phyloP scores from a whole-genome alignment of 2,797 vertebrate species.

The Discoglossus pictus region DNA sequence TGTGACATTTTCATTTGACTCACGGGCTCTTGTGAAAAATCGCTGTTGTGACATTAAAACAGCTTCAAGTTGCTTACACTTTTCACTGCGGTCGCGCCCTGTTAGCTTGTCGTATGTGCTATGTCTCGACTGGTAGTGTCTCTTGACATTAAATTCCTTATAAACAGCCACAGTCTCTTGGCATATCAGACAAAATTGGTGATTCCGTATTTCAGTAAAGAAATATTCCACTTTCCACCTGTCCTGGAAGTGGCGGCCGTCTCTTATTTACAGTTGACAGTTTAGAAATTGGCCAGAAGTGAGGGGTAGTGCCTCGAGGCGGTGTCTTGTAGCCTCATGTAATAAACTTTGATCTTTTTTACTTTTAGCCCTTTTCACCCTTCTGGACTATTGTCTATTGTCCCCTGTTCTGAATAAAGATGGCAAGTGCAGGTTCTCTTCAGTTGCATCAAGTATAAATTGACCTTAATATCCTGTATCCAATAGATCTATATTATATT shows the following conservation, averaged over 20 bases:
- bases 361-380: slow-evolving; percentile 7
- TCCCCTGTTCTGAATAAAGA: slow-evolving; percentile 5
- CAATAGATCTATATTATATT: too few relatives aligned
- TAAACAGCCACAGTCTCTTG: too few relatives aligned
- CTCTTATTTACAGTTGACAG: too few relatives aligned
- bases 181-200: background rate
- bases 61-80: slow-evolving; percentile 27
- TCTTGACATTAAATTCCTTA: too few relatives aligned
- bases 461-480: too few relatives aligned
- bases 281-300: too few relatives aligned
- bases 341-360: slow-evolving; percentile 12
- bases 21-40: slow-evolving; percentile 21
- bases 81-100: too few relatives aligned
- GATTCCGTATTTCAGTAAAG: slow-evolving; percentile 22
- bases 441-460: slow-evolving; percentile 9
- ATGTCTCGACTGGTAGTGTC: too few relatives aligned
- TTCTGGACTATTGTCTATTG: slow-evolving; percentile 4
- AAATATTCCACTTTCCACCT: slow-evolving; percentile 30
- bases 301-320: background rate
- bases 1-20: slow-evolving; percentile 36
- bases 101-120: slow-evolving; percentile 4
- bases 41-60: slow-evolving; percentile 14
- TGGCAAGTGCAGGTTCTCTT: slow-evolving; percentile 7
- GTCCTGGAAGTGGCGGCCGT: slow-evolving; percentile 15
- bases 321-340: background rate